A percentile compares a stretch with the other conserved stretches of the same genome.
Conservation (phyloP, 2,888 invertebrate species). For the Dryobota labecula region DNA sequence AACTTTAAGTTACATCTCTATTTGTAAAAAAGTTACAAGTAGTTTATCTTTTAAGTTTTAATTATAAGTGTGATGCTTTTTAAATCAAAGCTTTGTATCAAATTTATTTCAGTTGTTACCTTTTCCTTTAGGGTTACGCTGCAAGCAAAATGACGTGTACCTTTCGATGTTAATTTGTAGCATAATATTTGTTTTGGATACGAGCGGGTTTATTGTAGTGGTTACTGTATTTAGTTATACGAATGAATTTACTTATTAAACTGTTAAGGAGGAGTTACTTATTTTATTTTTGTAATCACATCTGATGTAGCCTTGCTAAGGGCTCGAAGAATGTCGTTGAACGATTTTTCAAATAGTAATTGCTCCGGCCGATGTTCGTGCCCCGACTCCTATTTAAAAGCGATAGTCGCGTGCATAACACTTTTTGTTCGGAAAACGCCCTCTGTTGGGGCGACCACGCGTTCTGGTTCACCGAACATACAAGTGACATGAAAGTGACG, state of each 20-base stretch:
- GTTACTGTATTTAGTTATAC: constrained; percentile 62
- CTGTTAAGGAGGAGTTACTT: constrained; percentile 49
- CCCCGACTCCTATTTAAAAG: too few relatives aligned
- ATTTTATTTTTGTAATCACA: not conserved
- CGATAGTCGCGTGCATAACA: too few relatives aligned
- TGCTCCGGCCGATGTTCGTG: too few relatives aligned
- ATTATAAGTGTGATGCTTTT: constrained; percentile 1
- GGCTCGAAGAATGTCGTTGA: not conserved
- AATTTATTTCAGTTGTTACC: not conserved
- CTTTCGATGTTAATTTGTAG: constrained; percentile 45
- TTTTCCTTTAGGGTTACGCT: constrained; percentile 14
- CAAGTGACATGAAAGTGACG: too few relatives aligned
- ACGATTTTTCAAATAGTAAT: not conserved
- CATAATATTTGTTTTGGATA: constrained; percentile 52
- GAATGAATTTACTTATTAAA: constrained; percentile 68
- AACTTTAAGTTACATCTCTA: constrained; percentile 1
- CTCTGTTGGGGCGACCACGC: too few relatives aligned
- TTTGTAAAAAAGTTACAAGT: not conserved
- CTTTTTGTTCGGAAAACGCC: too few relatives aligned
- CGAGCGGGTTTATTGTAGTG: constrained; percentile 61
- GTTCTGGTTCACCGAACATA: too few relatives aligned
- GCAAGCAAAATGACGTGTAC: constrained; percentile 28
- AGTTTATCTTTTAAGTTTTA: constrained; percentile 1
- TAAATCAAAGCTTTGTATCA: constrained; percentile 1
- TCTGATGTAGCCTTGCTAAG: not conserved